Evolutionary conservation across 1,140 invertebrate genomes (phyloP), one percentile per base, ranked within the genome.

Genomic region (Platyscapa corneri): DNA sequence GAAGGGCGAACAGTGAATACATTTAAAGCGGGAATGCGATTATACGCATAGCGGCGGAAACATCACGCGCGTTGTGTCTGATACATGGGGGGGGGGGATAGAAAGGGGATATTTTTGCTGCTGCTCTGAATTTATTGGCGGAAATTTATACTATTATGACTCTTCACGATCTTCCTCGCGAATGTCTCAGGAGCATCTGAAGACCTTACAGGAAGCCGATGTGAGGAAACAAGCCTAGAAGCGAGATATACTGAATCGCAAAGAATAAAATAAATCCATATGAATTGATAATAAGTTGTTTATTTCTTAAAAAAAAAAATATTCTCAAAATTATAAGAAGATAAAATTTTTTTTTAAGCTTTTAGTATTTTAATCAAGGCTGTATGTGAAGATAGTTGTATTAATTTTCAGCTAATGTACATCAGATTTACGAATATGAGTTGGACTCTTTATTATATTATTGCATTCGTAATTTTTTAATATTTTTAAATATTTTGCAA

Each of bases 11-110:
- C 86, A 89, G 88, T 89, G 90, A 91, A 92, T 92, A 92, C 88
- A 92, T 92, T 92, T 91, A 90, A 90, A 91, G 90, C 90, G 90
- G 89, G 91, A 92, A 92, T 92, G 90, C 89, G 92, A 92, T 92
- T 92, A 92, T 86, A 81, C 82, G 78, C 76, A 56, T 42, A 78
- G 72, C 49, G 56, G 37, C 60, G 83, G 64, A 56, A 56, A 77
- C 56, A 78, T 5, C 74, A 42, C 3, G 34, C 7, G 30, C 32
- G 37, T 14, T 39, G 27, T 56, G 64, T 37, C 76, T 78, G 49
- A 53, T 37, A 53, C n/a, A 70, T 88, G 86, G 86, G 23, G 53
- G 85, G 86, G 82, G 20, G 84, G 89, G 30, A 49, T 12, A 34
- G 76, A 60, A 60, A 20, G 49, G 76, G 46, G 75, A 87, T 88